Conservation (phyloP, 2,797 vertebrate genomes). For the Meriones psammophilus region DNA sequence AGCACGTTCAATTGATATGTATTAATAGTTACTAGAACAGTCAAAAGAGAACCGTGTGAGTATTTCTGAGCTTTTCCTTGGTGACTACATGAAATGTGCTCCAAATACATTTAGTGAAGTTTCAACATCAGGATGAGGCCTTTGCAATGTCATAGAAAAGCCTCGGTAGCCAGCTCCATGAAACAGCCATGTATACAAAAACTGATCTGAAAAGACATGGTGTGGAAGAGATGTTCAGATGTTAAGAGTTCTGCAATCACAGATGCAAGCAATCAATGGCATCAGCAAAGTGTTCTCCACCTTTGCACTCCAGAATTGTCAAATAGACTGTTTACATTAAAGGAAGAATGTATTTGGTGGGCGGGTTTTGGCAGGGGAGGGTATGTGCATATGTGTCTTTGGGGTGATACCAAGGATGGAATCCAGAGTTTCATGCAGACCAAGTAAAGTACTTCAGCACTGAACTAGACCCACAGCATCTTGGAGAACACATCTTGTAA, state of each 20-base stretch:
- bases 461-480: neutral
- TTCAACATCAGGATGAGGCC: neutral
- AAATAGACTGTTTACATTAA: neutral
- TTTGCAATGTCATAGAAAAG: slow-evolving; percentile 46
- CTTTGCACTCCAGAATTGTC: neutral
- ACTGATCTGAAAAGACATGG: neutral
- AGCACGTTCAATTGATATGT: neutral
- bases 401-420: neutral
- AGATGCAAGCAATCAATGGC: neutral
- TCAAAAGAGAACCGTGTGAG: neutral
- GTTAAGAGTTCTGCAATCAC: neutral
- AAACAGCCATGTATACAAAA: neutral
- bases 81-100: neutral
- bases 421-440: neutral
- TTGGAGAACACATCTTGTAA: too few species aligned
- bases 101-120: neutral
- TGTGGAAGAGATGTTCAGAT: neutral
- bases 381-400: neutral
- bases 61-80: slow-evolving; percentile 27
- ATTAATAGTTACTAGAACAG: neutral
- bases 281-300: neutral
- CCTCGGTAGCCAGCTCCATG: neutral
- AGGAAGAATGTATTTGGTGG: neutral
- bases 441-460: neutral
- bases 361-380: neutral